Percentiles rank a stretch among this genome's conserved stretches.
These are phyloP conservation scores for Lepidothrix coronata DNA, from an alignment of 2,113 vertebrate genomes.

Conservation along the genomic window DNA sequence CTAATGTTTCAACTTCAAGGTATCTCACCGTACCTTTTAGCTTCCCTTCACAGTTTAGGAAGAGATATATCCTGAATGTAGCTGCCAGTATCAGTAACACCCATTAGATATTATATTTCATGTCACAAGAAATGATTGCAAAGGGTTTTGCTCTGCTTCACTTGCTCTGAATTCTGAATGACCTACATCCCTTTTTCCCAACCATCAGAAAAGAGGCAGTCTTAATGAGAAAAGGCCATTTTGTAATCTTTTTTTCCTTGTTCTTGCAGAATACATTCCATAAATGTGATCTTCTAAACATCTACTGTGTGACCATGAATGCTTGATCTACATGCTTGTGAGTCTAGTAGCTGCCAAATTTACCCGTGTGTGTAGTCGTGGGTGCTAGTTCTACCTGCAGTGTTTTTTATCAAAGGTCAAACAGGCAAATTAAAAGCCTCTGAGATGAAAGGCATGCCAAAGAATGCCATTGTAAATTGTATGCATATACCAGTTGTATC, in stretches of 20 bases:
- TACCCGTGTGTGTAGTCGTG: neutral
- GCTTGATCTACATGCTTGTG: neutral
- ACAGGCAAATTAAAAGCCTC: neutral
- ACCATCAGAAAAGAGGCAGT: neutral
- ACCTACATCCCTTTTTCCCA: neutral
- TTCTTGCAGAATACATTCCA: neutral
- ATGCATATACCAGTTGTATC: neutral
- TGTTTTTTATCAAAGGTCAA: neutral
- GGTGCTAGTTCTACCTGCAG: neutral
- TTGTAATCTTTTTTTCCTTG: neutral
- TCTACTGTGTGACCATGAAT: neutral
- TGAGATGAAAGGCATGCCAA: neutral
- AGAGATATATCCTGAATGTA: neutral
- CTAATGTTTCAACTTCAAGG: neutral
- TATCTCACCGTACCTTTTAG: neutral
- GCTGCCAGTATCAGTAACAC: neutral
- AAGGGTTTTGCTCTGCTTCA: neutral
- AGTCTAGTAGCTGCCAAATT: neutral
- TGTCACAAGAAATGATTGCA: neutral
- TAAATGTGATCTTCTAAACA: conserved; percentile 11
- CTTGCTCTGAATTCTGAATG: conserved; percentile 22
- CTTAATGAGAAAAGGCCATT: neutral
- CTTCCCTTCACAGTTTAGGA: neutral
- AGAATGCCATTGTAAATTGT: neutral
- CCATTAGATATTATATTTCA: neutral